Conservation (phyloP, 2,797 vertebrate genomes). For the Hemibagrus guttatus region DNA sequence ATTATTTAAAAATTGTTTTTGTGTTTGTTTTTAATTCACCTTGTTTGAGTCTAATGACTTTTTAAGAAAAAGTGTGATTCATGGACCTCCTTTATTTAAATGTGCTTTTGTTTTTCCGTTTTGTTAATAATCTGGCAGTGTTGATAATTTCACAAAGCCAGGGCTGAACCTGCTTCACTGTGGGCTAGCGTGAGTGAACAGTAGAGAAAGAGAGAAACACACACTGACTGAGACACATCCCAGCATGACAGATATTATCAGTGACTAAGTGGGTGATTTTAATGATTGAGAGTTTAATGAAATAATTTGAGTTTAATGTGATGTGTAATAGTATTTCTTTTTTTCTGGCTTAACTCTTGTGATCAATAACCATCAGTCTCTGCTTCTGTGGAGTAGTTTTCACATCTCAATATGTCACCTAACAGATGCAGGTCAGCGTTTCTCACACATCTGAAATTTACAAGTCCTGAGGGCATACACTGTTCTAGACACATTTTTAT, state of each 20-base stretch:
- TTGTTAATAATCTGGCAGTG: background rate
- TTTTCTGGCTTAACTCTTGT: background rate
- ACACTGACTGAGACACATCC: background rate
- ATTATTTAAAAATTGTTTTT: no score
- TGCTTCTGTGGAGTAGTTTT: constrained; percentile 7
- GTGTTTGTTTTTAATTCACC: no score
- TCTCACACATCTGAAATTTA: background rate
- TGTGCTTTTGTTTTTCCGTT: background rate
- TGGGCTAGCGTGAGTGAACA: background rate
- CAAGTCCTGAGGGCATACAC: background rate
- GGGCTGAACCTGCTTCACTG: background rate
- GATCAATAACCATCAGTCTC: constrained; percentile 6
- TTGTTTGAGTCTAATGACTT: no score
- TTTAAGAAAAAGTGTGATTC: no score
- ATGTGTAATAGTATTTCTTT: background rate
- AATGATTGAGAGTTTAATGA: constrained; percentile 10
- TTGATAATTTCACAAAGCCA: background rate
- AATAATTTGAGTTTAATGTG: constrained; percentile 20
- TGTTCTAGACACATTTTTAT: background rate
- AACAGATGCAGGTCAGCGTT: background rate
- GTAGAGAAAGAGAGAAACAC: background rate
- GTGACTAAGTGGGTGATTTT: constrained; percentile 13
- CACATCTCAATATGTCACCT: background rate
- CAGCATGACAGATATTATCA: constrained; percentile 1
- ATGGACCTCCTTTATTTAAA: constrained; percentile 31